Base-by-base conservation (phyloP, 2,797 vertebrate genomes). In the Spea hammondii region DNA sequence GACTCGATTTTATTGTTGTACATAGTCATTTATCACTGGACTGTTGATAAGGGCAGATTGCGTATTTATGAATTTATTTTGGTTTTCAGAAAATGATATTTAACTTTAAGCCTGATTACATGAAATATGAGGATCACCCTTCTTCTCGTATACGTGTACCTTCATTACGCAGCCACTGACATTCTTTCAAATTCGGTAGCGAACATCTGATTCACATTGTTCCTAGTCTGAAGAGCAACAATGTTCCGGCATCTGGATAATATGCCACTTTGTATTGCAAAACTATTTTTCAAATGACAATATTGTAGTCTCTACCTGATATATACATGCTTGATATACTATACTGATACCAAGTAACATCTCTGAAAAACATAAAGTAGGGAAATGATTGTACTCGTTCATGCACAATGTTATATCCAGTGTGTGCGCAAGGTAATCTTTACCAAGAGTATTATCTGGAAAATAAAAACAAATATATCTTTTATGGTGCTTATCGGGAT, bases 201-300 rank as follows among this genome's bases (percentile, higher is more conserved):
- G 65, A 76, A 67, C 51, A 60, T 68, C 10, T 65, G 49, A 71
- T 53, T 72, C 54, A 45, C 68, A 60, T 53, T 76, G 60, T 77
- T 45, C 62, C 62, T 57, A 57, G 72, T 45, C 32, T 76, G 68
- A 80, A 57, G n/a, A 46, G 57, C 9, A 14, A 45, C 60, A 50
- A 12, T 59, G 62, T 70, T 72, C 53, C 14, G 5, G 32, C 46
- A 57, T 62, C 64, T 53, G 46, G 74, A 80, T 80, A 80, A 80
- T 76, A 60, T 13, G 9, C 57, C 74, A 60, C 62, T 80, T 80
- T 80, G 78, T 65, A 80, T 75, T 75, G 72, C 78, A 75, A 70
- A 80, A 70, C 66, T 48, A 80, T 80, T 75, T 70, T 80, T 75
- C 72, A 75, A 6, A 75, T 65, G 72, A 70, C 65, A 75, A 45